Evolutionary conservation across 2,797 vertebrate species (phyloP).

Genomic region (Phoeniculus purpureus): DNA sequence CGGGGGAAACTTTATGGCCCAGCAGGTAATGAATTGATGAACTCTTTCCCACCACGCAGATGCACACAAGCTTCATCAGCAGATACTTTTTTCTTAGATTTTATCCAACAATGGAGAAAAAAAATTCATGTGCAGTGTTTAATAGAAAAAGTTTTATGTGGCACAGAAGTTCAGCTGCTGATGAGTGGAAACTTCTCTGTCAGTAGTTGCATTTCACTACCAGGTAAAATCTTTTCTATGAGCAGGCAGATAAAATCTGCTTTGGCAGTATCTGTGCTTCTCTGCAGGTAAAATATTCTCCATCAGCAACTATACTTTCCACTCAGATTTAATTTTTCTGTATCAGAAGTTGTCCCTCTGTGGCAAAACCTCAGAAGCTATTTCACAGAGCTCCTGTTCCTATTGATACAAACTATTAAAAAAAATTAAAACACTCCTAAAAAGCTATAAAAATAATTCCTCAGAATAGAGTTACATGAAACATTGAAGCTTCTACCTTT

Average conservation of each 20-base stretch:
- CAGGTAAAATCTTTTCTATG: constrained; percentile 34
- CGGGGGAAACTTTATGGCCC: background rate
- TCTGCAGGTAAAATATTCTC: constrained; percentile 34
- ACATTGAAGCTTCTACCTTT: background rate
- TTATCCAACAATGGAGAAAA: background rate
- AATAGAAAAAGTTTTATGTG: constrained; percentile 31
- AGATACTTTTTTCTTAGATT: background rate
- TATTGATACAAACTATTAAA: background rate
- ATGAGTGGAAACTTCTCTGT: constrained; percentile 30
- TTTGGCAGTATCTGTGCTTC: constrained; percentile 19
- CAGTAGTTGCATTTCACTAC: constrained; percentile 39
- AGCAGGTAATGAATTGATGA: background rate
- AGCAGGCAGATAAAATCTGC: constrained; percentile 37
- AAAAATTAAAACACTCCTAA: background rate
- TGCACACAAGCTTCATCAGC: background rate
- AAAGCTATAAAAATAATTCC: background rate
- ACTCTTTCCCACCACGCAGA: background rate
- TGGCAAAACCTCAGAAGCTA: constrained; percentile 19
- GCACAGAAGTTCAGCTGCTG: background rate
- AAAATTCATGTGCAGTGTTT: background rate
- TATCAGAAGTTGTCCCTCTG: constrained; percentile 18
- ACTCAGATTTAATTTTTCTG: constrained; percentile 5
- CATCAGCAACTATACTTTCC: constrained; percentile 33
- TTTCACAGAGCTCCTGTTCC: background rate
- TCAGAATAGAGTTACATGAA: background rate